phyloP scores from a whole-genome alignment of 92 coral and sea anemone species.

The Epizoanthus ramosus region DNA sequence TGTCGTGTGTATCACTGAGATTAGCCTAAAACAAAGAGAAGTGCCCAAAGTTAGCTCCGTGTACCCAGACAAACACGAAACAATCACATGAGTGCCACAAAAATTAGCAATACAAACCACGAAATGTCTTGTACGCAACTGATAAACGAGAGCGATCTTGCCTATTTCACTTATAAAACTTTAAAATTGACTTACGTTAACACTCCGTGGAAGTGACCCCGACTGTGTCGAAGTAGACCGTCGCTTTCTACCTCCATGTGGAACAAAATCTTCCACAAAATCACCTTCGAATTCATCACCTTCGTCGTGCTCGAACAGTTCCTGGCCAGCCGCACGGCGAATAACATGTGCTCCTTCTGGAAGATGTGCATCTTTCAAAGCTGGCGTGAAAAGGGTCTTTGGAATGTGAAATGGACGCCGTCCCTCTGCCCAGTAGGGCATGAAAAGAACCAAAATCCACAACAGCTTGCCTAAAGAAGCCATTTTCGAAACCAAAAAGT shows the following conservation, averaged over 20 bases:
- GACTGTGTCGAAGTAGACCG: background rate
- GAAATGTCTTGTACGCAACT: background rate
- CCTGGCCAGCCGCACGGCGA: constrained; percentile 12
- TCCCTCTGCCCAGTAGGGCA: constrained; percentile 15
- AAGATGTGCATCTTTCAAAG: constrained; percentile 23
- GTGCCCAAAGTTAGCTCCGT: constrained; percentile 1
- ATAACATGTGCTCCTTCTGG: constrained; percentile 19
- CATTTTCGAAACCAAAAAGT: constrained; percentile 7
- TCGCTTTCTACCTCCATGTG: constrained; percentile 22
- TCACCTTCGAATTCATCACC: background rate
- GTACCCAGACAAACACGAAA: constrained; percentile 4
- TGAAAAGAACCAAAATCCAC: constrained; percentile 14
- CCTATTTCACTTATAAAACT: background rate
- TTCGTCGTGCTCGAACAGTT: constrained; percentile 21
- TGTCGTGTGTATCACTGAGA: constrained; percentile 14
- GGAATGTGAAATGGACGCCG: constrained; percentile 38
- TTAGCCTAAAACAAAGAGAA: constrained; percentile 8
- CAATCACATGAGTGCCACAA: background rate
- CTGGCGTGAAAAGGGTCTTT: constrained; percentile 28
- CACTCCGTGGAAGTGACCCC: no score
- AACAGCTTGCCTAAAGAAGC: constrained; percentile 12
- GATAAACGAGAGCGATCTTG: background rate
- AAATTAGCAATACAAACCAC: background rate
- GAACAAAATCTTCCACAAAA: background rate
- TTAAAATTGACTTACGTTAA: constrained; percentile 23